These are phyloP conservation scores for Nasua narica DNA, from an alignment of 2,797 vertebrate genomes.

Conservation along the genomic window DNA sequence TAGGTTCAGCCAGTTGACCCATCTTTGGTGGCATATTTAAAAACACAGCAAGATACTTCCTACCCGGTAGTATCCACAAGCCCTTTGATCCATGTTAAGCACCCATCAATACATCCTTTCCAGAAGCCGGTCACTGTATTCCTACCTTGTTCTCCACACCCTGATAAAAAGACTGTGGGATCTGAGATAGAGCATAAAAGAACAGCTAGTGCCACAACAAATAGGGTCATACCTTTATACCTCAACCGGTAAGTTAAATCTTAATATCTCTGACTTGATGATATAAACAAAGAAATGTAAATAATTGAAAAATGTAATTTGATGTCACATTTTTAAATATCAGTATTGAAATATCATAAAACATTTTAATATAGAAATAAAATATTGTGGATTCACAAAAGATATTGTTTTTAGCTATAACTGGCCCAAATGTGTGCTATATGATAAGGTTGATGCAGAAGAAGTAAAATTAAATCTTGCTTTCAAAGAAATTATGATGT, in stretches of 20 bases:
- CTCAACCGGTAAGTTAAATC: slow-evolving; percentile 72
- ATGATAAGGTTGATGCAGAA: background rate
- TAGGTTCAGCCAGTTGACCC: slow-evolving; percentile 91
- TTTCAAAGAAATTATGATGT: slow-evolving; percentile 23
- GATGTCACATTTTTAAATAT: background rate
- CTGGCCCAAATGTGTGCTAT: background rate
- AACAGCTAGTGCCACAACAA: slow-evolving; percentile 55
- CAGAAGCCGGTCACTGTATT: slow-evolving; percentile 85
- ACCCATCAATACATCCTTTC: slow-evolving; percentile 85
- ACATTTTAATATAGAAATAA: background rate
- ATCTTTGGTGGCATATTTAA: slow-evolving; percentile 84
- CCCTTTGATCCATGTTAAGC: slow-evolving; percentile 86
- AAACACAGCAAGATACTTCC: slow-evolving; percentile 84
- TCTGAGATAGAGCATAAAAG: slow-evolving; percentile 74
- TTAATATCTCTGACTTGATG: background rate
- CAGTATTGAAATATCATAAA: background rate
- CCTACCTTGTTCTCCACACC: slow-evolving; percentile 88
- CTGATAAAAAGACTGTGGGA: slow-evolving; percentile 81
- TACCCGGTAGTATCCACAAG: slow-evolving; percentile 86
- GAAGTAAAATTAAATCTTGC: background rate
- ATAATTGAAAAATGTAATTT: background rate
- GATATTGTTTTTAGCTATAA: background rate
- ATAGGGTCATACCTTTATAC: slow-evolving; percentile 63
- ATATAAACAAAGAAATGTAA: background rate
- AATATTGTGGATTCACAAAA: background rate